A percentile compares a stretch with the other conserved stretches of the same genome.
These are phyloP conservation scores for Microplitis deprimator DNA, from an alignment of 2,888 invertebrate species.

Conservation along the genomic window DNA sequence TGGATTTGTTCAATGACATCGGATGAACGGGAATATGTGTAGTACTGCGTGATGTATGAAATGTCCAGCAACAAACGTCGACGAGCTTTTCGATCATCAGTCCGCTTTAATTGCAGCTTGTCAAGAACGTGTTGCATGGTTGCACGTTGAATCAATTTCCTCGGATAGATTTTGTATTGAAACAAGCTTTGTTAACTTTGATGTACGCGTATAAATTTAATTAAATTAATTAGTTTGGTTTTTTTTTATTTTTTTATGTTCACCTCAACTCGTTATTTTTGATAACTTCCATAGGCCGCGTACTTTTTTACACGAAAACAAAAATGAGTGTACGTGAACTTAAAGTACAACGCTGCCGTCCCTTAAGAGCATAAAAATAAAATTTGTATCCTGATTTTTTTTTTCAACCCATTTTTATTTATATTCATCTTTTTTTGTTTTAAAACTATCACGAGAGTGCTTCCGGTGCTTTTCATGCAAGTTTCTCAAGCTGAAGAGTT, in stretches of 20 bases:
- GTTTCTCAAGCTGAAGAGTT: constrained; percentile 23
- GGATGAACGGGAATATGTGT: constrained; percentile 1
- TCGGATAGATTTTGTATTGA: constrained; percentile 8
- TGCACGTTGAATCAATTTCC: constrained; percentile 25
- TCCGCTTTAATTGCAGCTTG: constrained; percentile 27
- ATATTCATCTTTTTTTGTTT: background rate
- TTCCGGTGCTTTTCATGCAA: constrained; percentile 25
- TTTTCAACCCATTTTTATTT: background rate
- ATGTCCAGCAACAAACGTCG: constrained; percentile 23
- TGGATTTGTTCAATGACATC: background rate
- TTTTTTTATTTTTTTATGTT: background rate
- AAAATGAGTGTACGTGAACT: background rate
- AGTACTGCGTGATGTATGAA: constrained; percentile 15
- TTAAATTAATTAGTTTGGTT: background rate
- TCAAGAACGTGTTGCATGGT: constrained; percentile 11
- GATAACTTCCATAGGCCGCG: background rate
- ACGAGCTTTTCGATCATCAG: constrained; percentile 26
- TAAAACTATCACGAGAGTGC: constrained; percentile 19
- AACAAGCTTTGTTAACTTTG: constrained; percentile 1
- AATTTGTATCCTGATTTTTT: constrained; percentile 18
- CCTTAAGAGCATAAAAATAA: constrained; percentile 9
- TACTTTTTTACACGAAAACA: background rate
- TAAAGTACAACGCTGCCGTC: background rate
- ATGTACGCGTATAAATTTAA: constrained; percentile 10
- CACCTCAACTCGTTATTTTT: background rate